These are phyloP conservation scores for Streptopelia turtur DNA, from an alignment of 2,797 vertebrate genomes.

Conservation along the genomic window DNA sequence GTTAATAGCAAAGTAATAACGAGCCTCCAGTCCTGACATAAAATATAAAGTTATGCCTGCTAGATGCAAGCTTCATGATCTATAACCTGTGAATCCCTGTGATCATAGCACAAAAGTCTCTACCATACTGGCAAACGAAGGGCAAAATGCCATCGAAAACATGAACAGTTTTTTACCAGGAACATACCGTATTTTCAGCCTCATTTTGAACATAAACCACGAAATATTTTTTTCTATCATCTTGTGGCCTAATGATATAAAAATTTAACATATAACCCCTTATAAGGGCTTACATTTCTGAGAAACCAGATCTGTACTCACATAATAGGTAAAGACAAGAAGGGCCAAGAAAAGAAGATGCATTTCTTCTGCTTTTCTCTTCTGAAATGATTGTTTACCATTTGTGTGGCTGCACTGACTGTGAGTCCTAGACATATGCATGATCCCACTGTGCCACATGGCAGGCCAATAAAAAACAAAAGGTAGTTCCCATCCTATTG, in stretches of 20 bases:
- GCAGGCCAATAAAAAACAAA: background rate
- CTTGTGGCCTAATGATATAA: background rate
- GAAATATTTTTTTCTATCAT: background rate
- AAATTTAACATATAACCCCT: background rate
- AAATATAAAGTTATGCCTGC: constrained; percentile 81
- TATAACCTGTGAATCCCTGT: constrained; percentile 65
- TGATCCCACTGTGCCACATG: background rate
- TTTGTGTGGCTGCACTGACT: background rate
- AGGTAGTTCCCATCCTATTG: background rate
- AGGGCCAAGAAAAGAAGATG: background rate
- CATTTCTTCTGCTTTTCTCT: background rate
- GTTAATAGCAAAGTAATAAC: constrained; percentile 82
- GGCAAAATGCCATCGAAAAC: constrained; percentile 19
- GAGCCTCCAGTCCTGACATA: constrained; percentile 79
- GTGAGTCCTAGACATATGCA: background rate
- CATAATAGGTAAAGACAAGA: background rate
- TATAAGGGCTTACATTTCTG: background rate
- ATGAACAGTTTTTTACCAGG: background rate
- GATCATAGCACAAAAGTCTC: constrained; percentile 24
- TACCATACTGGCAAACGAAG: constrained; percentile 9
- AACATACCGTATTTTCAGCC: background rate
- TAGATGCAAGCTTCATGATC: constrained; percentile 69
- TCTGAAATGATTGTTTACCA: background rate
- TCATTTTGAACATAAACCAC: background rate
- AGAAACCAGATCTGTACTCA: background rate